These are phyloP conservation scores for Drosophila trapezifrons DNA, from an alignment of 1,140 invertebrate species.

Conservation along the genomic window DNA sequence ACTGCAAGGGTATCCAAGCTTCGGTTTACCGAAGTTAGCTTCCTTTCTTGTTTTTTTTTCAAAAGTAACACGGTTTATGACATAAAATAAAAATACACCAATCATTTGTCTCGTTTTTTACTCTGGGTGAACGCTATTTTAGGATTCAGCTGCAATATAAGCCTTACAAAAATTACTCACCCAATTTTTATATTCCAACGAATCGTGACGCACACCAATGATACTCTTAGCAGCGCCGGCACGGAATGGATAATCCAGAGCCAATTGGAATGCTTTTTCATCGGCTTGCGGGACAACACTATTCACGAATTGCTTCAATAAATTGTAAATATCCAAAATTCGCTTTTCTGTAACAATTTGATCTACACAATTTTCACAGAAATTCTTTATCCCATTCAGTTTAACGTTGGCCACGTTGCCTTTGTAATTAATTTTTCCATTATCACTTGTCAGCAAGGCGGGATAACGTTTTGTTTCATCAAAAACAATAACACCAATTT, in stretches of 20 bases:
- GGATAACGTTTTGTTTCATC: constrained; percentile 85
- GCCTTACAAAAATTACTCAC: constrained; percentile 42
- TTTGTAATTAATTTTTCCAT: constrained; percentile 86
- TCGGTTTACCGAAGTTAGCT: too few species aligned
- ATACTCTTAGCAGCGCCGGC: constrained; percentile 86
- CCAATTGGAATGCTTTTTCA: constrained; percentile 86
- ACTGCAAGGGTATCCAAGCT: too few species aligned
- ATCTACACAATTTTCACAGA: constrained; percentile 65
- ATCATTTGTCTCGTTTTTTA: too few species aligned
- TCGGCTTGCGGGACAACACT: constrained; percentile 73
- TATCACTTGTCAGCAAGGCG: constrained; percentile 86
- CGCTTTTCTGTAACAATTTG: constrained; percentile 71
- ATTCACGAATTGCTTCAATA: constrained; percentile 57
- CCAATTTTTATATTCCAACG: constrained; percentile 72
- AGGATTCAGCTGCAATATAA: neutral
- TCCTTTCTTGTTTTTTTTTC: neutral
- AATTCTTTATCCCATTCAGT: constrained; percentile 82
- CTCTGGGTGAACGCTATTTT: too few species aligned
- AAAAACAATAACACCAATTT: constrained; percentile 86
- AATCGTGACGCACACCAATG: constrained; percentile 84
- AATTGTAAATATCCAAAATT: constrained; percentile 67
- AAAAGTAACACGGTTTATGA: neutral
- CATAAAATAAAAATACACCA: too few species aligned
- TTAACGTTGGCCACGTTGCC: constrained; percentile 85
- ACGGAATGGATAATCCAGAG: constrained; percentile 87